Conservation (phyloP, 2,113 vertebrate genomes). For the Muntiacus reevesi region DNA sequence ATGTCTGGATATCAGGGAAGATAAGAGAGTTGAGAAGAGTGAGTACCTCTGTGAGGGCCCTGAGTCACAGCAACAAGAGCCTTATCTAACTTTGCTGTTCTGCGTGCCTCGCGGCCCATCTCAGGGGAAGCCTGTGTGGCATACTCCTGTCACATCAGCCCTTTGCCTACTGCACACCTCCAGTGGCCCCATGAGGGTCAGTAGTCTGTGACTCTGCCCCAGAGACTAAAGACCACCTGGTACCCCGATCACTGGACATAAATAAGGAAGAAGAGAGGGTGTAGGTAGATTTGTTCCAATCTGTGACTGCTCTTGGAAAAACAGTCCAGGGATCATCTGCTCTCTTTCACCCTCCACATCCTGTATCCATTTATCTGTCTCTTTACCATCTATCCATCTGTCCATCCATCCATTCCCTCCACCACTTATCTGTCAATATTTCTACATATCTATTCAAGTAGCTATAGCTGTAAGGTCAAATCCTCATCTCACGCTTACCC, state of each 20-base stretch:
- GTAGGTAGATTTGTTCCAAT: background rate
- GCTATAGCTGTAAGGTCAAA: background rate
- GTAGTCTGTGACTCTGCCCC: background rate
- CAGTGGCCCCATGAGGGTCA: background rate
- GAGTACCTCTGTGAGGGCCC: background rate
- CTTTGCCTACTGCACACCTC: background rate
- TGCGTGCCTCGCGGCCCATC: no score
- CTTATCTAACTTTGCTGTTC: background rate
- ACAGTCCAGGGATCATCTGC: background rate
- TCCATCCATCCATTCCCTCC: background rate
- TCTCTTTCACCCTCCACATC: background rate
- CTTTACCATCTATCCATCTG: background rate
- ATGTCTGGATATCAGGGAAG: background rate
- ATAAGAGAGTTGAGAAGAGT: background rate
- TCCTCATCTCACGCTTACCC: background rate
- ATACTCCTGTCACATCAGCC: background rate
- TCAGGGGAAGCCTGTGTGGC: background rate
- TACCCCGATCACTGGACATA: background rate
- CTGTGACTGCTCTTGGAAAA: background rate
- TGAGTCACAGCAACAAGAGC: background rate
- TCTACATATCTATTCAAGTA: background rate
- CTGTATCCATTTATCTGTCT: background rate
- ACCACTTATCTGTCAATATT: background rate
- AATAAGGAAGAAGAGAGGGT: background rate
- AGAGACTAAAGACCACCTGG: background rate